Evolutionary conservation across 1,140 invertebrate species (phyloP), one percentile per base, ranked within the genome.

Genomic region (Hylaeus volcanicus): DNA sequence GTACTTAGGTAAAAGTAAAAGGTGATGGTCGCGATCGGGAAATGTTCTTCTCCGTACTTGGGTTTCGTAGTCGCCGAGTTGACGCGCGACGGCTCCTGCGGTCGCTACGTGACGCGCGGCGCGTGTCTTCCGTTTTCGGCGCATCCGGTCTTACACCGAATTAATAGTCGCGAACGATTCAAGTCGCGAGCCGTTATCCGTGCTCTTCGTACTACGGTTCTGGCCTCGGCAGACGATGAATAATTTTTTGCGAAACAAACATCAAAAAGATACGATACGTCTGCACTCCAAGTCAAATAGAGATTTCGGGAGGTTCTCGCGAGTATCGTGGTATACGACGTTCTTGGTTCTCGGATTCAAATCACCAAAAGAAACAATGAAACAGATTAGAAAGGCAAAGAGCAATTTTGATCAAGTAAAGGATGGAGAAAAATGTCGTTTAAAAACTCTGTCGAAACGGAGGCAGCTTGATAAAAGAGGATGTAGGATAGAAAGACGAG

Each of bases 101-200:
- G 9, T 41, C 2, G 37, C 81, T 83, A 87, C 85, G 89, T 89
- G 85, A 90, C 80, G 85, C 83, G 71, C 88, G 86, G 85, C 83
- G 71, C 88, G 86, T 85, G 81, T 81, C 69, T 89, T 89, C 87
- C 89, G 82, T 86, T 90, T 90, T 88, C 74, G 86, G 85, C 61
- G 48, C 79, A 87, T 90, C 88, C 89, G 88, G 84, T 65, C 78
- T 78, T 70, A 74, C 53, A 71, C 60, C 63, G 60, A 51, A 84
- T 88, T 84, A 74, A 77, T 82, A 82, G 61, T 68, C 72, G 56
- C 64, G 60, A 79, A 26, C 81, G 76, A 82, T 68, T 79, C 70
- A 71, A 78, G 55, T 51, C 12, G 39, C 56, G 41, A 9, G 63
- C 81, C 81, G 81, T 82, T 82, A 82, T 79, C 63, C n/a, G 76